Evolutionary conservation across 2,797 vertebrate genomes (phyloP).

Genomic region (Ispidina picta): DNA sequence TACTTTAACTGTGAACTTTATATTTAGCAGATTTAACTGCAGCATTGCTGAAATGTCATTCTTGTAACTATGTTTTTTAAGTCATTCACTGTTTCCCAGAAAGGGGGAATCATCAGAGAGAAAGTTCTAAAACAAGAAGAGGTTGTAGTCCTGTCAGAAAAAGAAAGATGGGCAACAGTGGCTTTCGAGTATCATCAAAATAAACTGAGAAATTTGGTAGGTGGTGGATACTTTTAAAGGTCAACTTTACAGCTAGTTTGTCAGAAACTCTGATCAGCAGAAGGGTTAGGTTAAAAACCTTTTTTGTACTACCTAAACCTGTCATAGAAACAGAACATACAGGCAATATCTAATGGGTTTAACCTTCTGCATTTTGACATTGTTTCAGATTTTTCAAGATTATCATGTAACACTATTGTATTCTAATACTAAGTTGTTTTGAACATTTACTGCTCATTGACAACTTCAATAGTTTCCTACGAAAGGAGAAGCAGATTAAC

Average conservation of each 20-base stretch:
- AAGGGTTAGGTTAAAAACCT: neutral
- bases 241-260: neutral
- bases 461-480: neutral
- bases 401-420: neutral
- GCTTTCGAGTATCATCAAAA: neutral
- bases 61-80: neutral
- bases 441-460: neutral
- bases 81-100: neutral
- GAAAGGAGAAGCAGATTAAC: neutral
- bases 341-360: neutral
- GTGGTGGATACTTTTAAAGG: neutral
- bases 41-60: neutral
- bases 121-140: neutral
- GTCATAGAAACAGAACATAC: neutral
- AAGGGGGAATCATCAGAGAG: neutral
- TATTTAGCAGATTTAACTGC: neutral
- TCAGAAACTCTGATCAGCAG: neutral
- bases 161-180: neutral
- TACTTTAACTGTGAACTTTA: neutral
- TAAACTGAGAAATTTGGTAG: neutral
- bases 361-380: neutral
- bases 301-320: neutral
- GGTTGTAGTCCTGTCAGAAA: neutral
- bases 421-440: neutral
- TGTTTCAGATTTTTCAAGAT: neutral